A percentile compares a stretch with the other conserved stretches of the same genome.
These are phyloP conservation scores for Trinorchestia longiramus DNA, from an alignment of 1,140 invertebrate genomes.

Conservation along the genomic window DNA sequence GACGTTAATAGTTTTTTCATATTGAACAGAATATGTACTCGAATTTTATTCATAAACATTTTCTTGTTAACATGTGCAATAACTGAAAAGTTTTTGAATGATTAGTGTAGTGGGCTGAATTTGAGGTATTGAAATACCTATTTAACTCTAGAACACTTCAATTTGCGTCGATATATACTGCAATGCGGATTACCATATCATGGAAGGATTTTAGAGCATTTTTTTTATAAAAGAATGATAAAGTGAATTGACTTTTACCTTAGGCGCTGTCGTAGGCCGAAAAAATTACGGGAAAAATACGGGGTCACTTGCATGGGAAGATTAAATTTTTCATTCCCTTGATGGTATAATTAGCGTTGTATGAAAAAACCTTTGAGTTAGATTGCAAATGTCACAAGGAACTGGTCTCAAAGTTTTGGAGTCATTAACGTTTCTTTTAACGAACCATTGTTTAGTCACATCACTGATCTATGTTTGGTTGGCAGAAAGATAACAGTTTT, in stretches of 20 bases:
- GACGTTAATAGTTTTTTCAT: background rate
- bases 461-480: background rate
- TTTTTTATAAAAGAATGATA: background rate
- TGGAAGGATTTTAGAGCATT: background rate
- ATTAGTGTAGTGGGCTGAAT: background rate
- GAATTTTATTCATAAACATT: too few species aligned
- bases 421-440: background rate
- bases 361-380: background rate
- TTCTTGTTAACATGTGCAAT: too few species aligned
- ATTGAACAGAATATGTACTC: too few species aligned
- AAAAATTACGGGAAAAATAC: background rate
- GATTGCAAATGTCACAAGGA: background rate
- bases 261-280: background rate
- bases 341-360: background rate
- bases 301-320: background rate
- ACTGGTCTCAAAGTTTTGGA: background rate
- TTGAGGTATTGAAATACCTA: background rate
- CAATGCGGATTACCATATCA: too few species aligned
- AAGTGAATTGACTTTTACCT: background rate
- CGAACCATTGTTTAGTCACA: background rate
- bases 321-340: background rate
- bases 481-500: background rate
- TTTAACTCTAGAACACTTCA: background rate
- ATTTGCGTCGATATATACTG: background rate
- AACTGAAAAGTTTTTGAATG: background rate